A percentile compares a stretch with the other conserved stretches of the same genome.
These are phyloP conservation scores for Hyalella azteca DNA, from an alignment of 2,888 invertebrate species.

Conservation along the genomic window DNA sequence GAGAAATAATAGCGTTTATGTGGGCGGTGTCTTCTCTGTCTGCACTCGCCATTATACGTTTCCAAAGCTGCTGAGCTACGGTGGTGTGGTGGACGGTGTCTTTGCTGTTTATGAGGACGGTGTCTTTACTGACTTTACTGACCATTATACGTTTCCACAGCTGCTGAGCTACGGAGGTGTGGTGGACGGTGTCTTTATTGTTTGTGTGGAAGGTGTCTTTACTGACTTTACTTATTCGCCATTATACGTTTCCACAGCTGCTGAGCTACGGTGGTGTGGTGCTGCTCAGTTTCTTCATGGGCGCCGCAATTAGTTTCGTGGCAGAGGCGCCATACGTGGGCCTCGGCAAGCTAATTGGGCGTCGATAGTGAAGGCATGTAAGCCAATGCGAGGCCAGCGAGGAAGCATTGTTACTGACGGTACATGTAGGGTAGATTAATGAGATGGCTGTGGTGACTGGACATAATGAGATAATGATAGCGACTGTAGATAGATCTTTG, in stretches of 20 bases:
- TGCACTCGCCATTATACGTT: neutral
- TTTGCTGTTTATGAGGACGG: no score
- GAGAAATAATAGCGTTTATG: neutral
- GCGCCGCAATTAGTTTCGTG: neutral
- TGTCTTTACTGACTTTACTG: neutral
- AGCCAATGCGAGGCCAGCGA: no score
- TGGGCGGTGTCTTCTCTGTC: neutral
- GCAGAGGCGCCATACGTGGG: slow-evolving; percentile 11
- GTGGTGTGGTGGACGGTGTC: no score
- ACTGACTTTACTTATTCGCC: neutral
- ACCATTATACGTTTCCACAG: neutral
- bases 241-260: neutral
- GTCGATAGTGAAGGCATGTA: no score
- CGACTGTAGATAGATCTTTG: no score
- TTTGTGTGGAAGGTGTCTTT: no score
- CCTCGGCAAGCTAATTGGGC: neutral
- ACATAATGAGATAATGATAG: no score
- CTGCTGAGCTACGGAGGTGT: neutral
- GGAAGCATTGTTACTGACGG: no score
- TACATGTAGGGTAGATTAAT: no score
- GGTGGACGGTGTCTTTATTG: no score
- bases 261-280: slow-evolving; percentile 6
- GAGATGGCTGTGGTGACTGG: no score
- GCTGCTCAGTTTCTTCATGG: neutral
- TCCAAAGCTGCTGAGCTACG: neutral